Conservation (phyloP, 1,140 invertebrate genomes). For the Rhizoglyphus robini region DNA sequence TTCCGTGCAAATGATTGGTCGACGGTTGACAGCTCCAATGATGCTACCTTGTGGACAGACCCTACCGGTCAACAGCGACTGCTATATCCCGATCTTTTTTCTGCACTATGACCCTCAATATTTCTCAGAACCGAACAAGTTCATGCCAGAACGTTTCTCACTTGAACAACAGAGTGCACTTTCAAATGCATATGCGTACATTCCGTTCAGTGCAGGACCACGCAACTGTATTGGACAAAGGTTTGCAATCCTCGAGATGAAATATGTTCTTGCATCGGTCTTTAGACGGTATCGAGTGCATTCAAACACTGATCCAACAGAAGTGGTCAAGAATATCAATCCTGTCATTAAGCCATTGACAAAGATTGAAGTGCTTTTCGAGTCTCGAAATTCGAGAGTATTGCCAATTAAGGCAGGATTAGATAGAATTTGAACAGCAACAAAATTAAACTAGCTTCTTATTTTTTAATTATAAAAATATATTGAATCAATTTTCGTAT, state of each 20-base stretch:
- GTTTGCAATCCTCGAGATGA: slow-evolving; percentile 42
- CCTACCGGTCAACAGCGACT: slow-evolving; percentile 42
- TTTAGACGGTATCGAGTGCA: slow-evolving; percentile 32
- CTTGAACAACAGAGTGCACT: slow-evolving; percentile 38
- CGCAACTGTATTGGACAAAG: slow-evolving; percentile 34
- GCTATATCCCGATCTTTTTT: slow-evolving; percentile 33
- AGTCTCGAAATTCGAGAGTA: too few relatives aligned
- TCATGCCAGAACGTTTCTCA: slow-evolving; percentile 58
- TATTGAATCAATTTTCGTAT: too few relatives aligned
- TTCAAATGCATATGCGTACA: slow-evolving; percentile 36
- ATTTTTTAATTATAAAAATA: too few relatives aligned
- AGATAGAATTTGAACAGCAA: too few relatives aligned
- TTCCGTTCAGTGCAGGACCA: slow-evolving; percentile 35
- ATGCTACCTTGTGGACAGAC: slow-evolving; percentile 46
- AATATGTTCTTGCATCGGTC: slow-evolving; percentile 38
- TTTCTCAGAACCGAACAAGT: slow-evolving; percentile 54
- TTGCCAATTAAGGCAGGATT: too few relatives aligned
- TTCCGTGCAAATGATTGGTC: slow-evolving; percentile 63
- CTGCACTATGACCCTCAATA: slow-evolving; percentile 50
- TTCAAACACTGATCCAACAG: slow-evolving; percentile 20
- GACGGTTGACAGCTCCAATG: slow-evolving; percentile 54
- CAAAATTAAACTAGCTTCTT: too few relatives aligned
- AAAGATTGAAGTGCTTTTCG: background rate
- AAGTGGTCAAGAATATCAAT: background rate
- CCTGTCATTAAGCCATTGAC: background rate